phyloP scores from a whole-genome alignment of 1,140 invertebrate species.

The silkworm (Bombyx mori) region DNA sequence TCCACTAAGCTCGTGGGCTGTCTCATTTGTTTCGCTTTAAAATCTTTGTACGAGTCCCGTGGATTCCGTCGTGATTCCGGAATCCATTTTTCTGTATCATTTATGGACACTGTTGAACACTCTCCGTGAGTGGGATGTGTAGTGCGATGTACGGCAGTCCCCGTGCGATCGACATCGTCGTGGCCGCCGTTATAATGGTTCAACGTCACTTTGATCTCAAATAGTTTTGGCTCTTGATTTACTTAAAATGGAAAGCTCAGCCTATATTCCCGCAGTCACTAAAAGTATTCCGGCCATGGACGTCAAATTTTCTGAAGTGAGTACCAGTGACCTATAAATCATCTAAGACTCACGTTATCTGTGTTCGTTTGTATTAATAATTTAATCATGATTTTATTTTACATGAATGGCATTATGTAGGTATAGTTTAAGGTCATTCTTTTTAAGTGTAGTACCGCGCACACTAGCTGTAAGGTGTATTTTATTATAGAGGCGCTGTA shows the following conservation, averaged over 20 bases:
- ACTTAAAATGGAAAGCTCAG: slow-evolving; percentile 26
- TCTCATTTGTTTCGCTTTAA: slow-evolving; percentile 25
- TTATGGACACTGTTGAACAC: not conserved
- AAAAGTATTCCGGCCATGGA: slow-evolving; percentile 48
- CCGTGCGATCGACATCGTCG: slow-evolving; percentile 23
- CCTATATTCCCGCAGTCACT: slow-evolving; percentile 40
- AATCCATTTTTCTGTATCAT: not conserved
- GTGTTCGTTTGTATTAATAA: no score
- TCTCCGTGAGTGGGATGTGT: slow-evolving; percentile 30
- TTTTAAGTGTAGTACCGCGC: no score
- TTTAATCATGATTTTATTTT: no score
- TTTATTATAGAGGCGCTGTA: no score
- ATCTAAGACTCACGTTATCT: no score
- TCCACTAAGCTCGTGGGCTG: slow-evolving; percentile 33
- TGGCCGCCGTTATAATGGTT: slow-evolving; percentile 28
- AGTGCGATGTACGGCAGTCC: slow-evolving; percentile 24
- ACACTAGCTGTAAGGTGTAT: no score
- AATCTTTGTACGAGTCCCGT: not conserved
- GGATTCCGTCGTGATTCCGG: not conserved
- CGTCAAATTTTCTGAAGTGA: slow-evolving; percentile 47
- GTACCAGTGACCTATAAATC: slow-evolving; percentile 20
- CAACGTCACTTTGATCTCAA: slow-evolving; percentile 14
- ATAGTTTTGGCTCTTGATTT: slow-evolving; percentile 19
- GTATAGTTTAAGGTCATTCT: no score
- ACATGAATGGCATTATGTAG: no score